Base-by-base conservation (phyloP, 2,797 vertebrate species). In the Sebastes hopkinsi region DNA sequence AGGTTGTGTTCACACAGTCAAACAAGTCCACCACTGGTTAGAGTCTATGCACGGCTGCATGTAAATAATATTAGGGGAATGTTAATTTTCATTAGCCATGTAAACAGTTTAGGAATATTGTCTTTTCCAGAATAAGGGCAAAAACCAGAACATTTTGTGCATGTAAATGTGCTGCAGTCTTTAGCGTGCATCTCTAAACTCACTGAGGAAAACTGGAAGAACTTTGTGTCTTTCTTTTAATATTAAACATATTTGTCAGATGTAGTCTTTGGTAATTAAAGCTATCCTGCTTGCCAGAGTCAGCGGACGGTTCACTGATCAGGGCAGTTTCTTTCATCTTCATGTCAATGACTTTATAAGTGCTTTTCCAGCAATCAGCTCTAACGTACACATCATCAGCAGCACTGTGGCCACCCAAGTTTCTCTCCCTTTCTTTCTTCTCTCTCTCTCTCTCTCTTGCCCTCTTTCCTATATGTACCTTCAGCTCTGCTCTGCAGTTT, bases 311-410 rank as follows among this genome's bases (percentile, higher is more conserved):
- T 64, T 81, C 73, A 56, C 46, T 76, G 77, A 83, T 69, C 61
- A 32, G 73, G 30, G 52, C 78, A 61, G 32, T 32, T 74, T 69
- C 61, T 79, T 80, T 86, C 68, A 84, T 84, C 64, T 80, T 64
- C 14, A 6, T 30, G 54, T 79, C 65, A 23, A 25, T 75, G 59
- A 64, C 58, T 83, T 75, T 84, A 38, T 83, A 85, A 90, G 80
- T 81, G 67, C 52, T 90, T 90, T 89, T 89, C 84, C 89, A 91
- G 83, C 67, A 87, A 83, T 81, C 65, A 58, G 54, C 72, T 71
- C 65, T 85, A 66, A 74, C 70, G 74, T 69, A 77, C 76, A 86
- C 83, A 86, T 89, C 79, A 79, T 75, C 79, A 75, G 34, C 56
- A 56, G 68, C 30, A 10, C 58, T 52, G 12, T 25, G 87, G 55